Conservation (phyloP, 2,797 vertebrate genomes). For the Characodon lateralis region DNA sequence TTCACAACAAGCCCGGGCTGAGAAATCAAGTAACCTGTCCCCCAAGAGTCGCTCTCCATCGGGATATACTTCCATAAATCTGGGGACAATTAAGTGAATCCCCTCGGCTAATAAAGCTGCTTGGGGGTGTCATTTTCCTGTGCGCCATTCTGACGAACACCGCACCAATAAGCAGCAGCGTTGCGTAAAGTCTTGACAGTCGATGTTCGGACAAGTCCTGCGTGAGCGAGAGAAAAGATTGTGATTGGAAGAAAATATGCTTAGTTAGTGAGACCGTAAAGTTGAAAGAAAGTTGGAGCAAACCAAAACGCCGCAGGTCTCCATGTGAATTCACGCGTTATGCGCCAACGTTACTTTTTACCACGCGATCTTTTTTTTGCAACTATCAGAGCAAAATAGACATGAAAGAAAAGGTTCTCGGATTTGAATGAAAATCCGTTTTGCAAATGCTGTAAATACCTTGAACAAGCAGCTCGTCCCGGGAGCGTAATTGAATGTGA, state of each 20-base stretch:
- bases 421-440: background rate
- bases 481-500: constrained; percentile 53
- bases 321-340: constrained; percentile 22
- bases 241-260: background rate
- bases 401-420: constrained; percentile 11
- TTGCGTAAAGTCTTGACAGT: constrained; percentile 53
- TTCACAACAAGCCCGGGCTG: constrained; percentile 43
- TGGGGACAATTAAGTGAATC: constrained; percentile 24
- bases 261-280: constrained; percentile 25
- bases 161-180: constrained; percentile 42
- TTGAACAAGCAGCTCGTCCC: constrained; percentile 54
- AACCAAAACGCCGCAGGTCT: background rate
- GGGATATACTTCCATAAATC: constrained; percentile 42
- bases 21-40: constrained; percentile 30
- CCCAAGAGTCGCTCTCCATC: constrained; percentile 9
- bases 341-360: constrained; percentile 17
- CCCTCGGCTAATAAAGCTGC: constrained; percentile 1
- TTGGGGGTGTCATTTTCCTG: constrained; percentile 10
- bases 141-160: constrained; percentile 50
- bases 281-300: constrained; percentile 58
- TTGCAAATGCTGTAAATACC: constrained; percentile 43
- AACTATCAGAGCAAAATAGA: constrained; percentile 12
- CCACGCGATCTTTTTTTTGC: background rate
- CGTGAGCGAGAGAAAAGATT: constrained; percentile 1
- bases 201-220: constrained; percentile 14